Base-by-base conservation (phyloP, 2,888 invertebrate species). In the Pristionchus entomophagus region DNA sequence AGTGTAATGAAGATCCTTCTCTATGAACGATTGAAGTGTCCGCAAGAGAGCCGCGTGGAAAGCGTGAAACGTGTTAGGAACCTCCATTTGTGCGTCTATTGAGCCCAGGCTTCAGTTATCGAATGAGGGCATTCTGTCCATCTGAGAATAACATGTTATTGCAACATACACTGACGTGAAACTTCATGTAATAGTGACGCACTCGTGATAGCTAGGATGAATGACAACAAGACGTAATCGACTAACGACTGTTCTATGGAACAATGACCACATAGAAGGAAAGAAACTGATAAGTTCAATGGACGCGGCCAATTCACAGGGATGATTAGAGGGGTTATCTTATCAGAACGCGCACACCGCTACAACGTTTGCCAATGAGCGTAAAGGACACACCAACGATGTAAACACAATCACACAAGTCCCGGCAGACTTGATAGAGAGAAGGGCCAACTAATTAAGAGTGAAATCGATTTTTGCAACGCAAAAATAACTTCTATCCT, bases 21-120 rank as follows among this genome's bases (percentile, higher is more conserved):
- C 82, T 8, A 82, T 59, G 59, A 59, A 82, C 14, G 59, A 35
- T 35, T 82, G 59, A n/a, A 82, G 41, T 14, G 82, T 82, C 19
- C 59, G 59, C 35, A 82, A 29, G 26, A 82, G 82, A 59, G 59
- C 38, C 19, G 82, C 22, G 38, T 82, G 82, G 26, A 82, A 82
- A 2, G 82, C 59, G 41, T 82, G 59, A 51, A 80, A 80, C 6
- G 51, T 51, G 78, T 51, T 49, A 6, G 78, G 78, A 80, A 80
- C 51, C 49, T 80, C 78, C 49, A 49, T 51, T 32, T 80, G 3
- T n/a, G 19, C 0, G 10, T 80, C 78, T 32, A 51, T 19, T 17
- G 78, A 14, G 51, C 12, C 26, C 38, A 69, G 5, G 38, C 19
- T 41, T 73, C 38, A 65, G 2, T 6, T 22, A 59, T 17, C 32